Base-by-base conservation (phyloP, 2,113 vertebrate genomes). In the Emberiza fucata region DNA sequence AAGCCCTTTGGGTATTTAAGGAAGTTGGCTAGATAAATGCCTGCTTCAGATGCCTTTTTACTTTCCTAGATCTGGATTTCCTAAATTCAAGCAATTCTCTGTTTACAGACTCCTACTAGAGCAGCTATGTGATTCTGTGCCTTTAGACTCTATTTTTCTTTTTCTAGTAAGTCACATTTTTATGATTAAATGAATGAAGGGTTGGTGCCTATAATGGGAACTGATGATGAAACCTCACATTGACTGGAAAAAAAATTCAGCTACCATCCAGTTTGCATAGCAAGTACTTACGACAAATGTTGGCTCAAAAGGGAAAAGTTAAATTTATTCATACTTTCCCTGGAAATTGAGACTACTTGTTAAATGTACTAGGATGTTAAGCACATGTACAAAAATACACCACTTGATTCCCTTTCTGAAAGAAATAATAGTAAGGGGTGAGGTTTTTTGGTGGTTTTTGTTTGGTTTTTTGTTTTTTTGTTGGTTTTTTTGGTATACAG, bases 61-160 rank as follows among this genome's bases (percentile, higher is more conserved):
- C 95, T 97, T 96, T 98, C 96, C 92, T 92, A 90, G 92, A 97
- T 98, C 90, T 98, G 98, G 97, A 96, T 98, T 96, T 97, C 89
- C 91, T 96, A 87, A 97, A 98, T 97, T 98, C 94, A 98, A 92
- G 95, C 28, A 66, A 63, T 96, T 97, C 97, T 98, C 96, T 98
- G 98, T 98, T 98, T 98, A 98, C 98, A 98, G 92, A 97, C 92
- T 98, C 98, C 97, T 97, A 94, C 88, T 98, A 98, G 98, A 98
- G 98, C 98, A 98, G 98, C 98, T 97, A 97, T 95, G 97, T 97
- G 95, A 98, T 97, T 97, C 97, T 97, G 97, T 98, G 98, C 98
- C 98, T 98, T 98, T 97, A 97, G 97, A 97, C 93, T 97, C 97
- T 98, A 95, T 95, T 98, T 97, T 98, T 97, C 86, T 83, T 94